Base-by-base conservation (phyloP, 2,888 invertebrate genomes). In the Diadegma fenestrale region DNA sequence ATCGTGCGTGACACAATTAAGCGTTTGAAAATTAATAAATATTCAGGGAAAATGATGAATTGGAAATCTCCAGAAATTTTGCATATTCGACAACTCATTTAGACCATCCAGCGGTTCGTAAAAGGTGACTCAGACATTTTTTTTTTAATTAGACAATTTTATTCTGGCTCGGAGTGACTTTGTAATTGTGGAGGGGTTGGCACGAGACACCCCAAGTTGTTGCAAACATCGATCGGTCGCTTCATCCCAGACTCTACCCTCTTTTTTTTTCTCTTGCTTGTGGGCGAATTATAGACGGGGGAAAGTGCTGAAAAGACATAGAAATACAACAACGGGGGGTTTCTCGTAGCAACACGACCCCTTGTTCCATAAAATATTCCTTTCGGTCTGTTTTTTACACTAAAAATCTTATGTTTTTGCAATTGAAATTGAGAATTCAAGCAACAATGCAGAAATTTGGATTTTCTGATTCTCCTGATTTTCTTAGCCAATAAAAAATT, bases 301-400 rank as follows among this genome's bases (percentile, higher is more conserved):
- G 43, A 69, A 69, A 81, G 63, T 63, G 37, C 17, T 43, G 48
- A 77, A 80, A 73, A 73, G 33, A 73, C 48, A 58, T 33, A 22
- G 45, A 80, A 72, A 80, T 77, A 66, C 73, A 51, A 68, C 80
- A 48, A 51, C n/a, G 37, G 63, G 63, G 85, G 82, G 80, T 71
- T 80, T 86, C 80, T 86, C 86, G 63, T 87, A 84, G 84, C 86
- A 86, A 87, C 86, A 22, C 43, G 58, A 64, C 72, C 76, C 64
- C 69, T 68, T 37, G 33, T 78, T 45, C 10, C 30, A 69, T 17
- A 17, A 48, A 37, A 10, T 48, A 30, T 48, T 17, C n/a, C 4
- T 54, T 72, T 58, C 7, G 17, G 37, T 2, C 22, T 14, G 22
- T 22, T 54, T 72, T 54, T n/a, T 17, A 17, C 12, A 43, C 43